phyloP scores from a whole-genome alignment of 2,797 vertebrate species.

The Cryptoprocta ferox region DNA sequence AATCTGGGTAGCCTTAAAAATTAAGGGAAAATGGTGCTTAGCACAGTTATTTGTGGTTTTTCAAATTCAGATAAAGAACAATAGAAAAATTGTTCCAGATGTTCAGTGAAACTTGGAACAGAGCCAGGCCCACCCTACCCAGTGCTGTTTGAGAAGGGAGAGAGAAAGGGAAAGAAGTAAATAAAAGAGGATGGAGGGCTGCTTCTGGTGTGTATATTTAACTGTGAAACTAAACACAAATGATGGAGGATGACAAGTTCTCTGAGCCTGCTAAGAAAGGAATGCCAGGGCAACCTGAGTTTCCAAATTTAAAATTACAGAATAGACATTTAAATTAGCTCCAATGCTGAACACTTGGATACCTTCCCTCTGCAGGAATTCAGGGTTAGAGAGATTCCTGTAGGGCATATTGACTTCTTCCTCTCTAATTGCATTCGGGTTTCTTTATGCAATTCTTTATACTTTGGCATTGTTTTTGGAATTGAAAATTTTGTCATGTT shows the following conservation, averaged over 20 bases:
- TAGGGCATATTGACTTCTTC: background rate
- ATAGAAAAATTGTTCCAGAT: conserved; percentile 78
- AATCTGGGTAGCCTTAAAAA: conserved; percentile 35
- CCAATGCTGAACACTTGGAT: background rate
- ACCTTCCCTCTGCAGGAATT: background rate
- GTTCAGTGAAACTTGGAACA: conserved; percentile 64
- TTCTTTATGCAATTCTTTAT: conserved; percentile 15
- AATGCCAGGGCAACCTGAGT: background rate
- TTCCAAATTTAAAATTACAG: background rate
- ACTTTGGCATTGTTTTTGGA: conserved; percentile 57
- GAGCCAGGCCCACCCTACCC: conserved; percentile 53
- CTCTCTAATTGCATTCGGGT: background rate
- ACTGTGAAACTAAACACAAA: background rate
- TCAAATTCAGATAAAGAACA: conserved; percentile 74
- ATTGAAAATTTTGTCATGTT: conserved; percentile 68
- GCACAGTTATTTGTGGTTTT: conserved; percentile 73
- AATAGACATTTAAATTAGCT: background rate
- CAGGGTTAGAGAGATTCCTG: background rate
- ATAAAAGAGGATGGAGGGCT: background rate
- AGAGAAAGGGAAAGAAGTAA: background rate
- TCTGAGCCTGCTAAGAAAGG: background rate
- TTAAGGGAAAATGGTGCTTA: conserved; percentile 36
- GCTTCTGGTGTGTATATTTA: background rate
- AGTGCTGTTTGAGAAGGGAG: background rate
- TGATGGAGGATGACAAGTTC: background rate